Percentiles rank a stretch among this genome's conserved stretches.
phyloP scores from a whole-genome alignment of 2,113 vertebrate genomes.

The Cynopterus brachyotis region DNA sequence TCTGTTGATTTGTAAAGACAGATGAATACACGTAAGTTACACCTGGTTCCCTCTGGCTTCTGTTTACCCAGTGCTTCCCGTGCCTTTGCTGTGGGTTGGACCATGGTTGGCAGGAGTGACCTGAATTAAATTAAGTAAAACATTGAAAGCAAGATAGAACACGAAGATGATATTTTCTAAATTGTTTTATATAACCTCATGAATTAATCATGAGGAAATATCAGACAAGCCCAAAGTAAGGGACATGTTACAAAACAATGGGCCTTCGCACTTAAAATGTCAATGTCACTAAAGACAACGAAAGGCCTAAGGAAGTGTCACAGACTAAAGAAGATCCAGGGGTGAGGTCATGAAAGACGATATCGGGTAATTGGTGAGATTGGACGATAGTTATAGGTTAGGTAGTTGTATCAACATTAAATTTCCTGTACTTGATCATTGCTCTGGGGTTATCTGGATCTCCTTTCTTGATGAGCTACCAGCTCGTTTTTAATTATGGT shows the following conservation, averaged over 20 bases:
- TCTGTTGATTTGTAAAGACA: not conserved
- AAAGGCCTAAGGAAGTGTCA: not conserved
- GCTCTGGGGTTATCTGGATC: not conserved
- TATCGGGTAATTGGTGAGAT: rapidly evolving
- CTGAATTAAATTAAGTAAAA: not conserved
- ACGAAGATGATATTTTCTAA: not conserved
- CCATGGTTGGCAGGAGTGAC: not conserved
- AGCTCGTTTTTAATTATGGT: not conserved
- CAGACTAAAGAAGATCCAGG: not conserved
- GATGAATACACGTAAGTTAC: not conserved
- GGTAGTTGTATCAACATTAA: not conserved
- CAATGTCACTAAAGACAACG: not conserved
- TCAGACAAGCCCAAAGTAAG: not conserved
- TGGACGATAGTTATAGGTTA: not conserved
- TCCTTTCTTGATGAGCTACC: not conserved
- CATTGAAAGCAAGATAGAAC: not conserved
- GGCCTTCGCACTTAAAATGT: not conserved
- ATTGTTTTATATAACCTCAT: not conserved
- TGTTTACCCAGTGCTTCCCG: not conserved
- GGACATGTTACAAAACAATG: not conserved
- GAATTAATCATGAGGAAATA: not conserved
- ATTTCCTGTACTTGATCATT: not conserved
- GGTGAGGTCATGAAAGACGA: not conserved
- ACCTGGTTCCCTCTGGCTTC: not conserved
- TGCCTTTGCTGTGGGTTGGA: not conserved